phyloP scores from a whole-genome alignment of 2,113 vertebrate genomes.

The Cichladusa arquata region DNA sequence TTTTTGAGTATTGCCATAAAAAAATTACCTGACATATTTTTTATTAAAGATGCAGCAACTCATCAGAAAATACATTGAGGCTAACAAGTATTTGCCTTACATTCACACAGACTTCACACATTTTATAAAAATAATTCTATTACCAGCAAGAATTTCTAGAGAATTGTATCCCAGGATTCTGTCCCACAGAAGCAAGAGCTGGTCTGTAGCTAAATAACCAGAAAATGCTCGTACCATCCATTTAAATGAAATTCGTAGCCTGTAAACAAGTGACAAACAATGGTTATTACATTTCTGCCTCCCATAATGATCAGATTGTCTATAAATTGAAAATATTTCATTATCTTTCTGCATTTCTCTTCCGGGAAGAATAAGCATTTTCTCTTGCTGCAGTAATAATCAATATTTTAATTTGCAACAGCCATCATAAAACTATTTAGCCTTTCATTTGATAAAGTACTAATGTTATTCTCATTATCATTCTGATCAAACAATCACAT shows the following conservation, averaged over 20 bases:
- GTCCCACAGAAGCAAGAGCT: slow-evolving; percentile 96
- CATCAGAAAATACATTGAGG: not conserved
- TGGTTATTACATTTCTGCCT: not conserved
- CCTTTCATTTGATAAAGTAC: not conserved
- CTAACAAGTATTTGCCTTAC: not conserved
- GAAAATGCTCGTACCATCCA: slow-evolving; percentile 99
- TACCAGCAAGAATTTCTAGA: slow-evolving; percentile 92
- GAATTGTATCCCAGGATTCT: slow-evolving; percentile 94
- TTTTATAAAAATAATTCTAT: slow-evolving; percentile 28
- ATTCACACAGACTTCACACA: not conserved
- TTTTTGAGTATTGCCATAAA: not conserved
- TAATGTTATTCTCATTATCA: not conserved
- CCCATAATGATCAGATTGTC: not conserved
- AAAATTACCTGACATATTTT: not conserved
- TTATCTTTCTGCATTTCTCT: not conserved
- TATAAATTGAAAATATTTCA: not conserved
- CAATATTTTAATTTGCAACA: not conserved
- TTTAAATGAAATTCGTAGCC: slow-evolving; percentile 95
- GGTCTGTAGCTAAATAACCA: slow-evolving; percentile 96
- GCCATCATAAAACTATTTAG: not conserved
- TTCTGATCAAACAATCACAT: not conserved
- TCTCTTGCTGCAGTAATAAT: not conserved
- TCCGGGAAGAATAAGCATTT: not conserved
- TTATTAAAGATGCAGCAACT: not conserved
- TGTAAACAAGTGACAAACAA: slow-evolving; percentile 56